phyloP scores from a whole-genome alignment of 2,888 invertebrate species.

The Limulus polyphemus region DNA sequence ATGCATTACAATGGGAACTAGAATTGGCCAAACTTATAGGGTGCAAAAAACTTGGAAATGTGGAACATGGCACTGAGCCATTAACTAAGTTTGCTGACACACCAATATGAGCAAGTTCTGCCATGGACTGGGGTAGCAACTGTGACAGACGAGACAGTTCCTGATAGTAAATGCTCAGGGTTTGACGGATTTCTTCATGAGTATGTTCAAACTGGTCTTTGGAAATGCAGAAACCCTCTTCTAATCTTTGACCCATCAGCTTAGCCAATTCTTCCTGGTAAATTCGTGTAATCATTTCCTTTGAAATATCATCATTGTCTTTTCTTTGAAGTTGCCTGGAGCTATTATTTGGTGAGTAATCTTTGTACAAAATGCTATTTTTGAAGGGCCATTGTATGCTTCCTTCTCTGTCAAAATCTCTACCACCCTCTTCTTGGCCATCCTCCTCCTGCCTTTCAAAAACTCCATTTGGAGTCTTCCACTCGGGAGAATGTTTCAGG shows the following conservation, averaged over 20 bases:
- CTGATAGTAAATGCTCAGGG: slow-evolving; percentile 80
- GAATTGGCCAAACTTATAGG: slow-evolving; percentile 1
- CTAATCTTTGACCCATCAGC: slow-evolving; percentile 53
- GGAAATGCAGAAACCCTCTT: slow-evolving; percentile 26
- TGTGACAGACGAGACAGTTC: slow-evolving; percentile 75
- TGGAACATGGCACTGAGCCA: background rate
- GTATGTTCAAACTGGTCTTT: slow-evolving; percentile 37
- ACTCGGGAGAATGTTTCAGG: slow-evolving; percentile 28
- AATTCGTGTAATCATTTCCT: slow-evolving; percentile 86
- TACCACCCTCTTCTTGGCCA: slow-evolving; percentile 2
- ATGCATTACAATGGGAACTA: slow-evolving; percentile 11
- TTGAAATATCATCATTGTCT: slow-evolving; percentile 87
- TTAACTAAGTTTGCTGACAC: slow-evolving; percentile 2
- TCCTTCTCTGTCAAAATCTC: slow-evolving; percentile 6
- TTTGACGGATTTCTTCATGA: slow-evolving; percentile 79
- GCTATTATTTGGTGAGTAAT: slow-evolving; percentile 3
- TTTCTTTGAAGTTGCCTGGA: slow-evolving; percentile 61
- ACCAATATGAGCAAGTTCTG: slow-evolving; percentile 5
- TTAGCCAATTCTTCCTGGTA: slow-evolving; percentile 91
- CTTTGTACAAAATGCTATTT: slow-evolving; percentile 4
- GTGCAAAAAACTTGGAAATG: too few relatives aligned
- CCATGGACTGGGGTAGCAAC: slow-evolving; percentile 13
- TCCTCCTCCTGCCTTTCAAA: slow-evolving; percentile 7
- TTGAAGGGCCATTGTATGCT: slow-evolving; percentile 7
- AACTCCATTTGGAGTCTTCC: slow-evolving; percentile 7